Percentiles rank a stretch among this genome's conserved stretches.
Evolutionary conservation across 2,797 vertebrate genomes (phyloP).

Genomic region (Chanos chanos): DNA sequence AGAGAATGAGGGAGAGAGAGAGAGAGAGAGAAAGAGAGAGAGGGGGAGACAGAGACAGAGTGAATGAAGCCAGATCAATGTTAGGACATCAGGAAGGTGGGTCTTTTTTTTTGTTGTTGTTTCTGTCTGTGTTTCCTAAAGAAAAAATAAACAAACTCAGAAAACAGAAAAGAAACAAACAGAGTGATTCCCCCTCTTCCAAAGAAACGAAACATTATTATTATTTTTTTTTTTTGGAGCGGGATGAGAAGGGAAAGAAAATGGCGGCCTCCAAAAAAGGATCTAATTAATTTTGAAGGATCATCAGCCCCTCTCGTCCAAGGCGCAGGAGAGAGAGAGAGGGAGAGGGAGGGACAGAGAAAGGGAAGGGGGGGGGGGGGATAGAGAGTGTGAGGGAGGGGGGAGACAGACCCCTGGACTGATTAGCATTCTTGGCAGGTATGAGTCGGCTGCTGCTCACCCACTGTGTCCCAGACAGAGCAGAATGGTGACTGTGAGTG

Average conservation of each 20-base stretch:
- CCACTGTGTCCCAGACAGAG: constrained; percentile 93
- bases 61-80: constrained; percentile 65
- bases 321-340: constrained; percentile 74
- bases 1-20: constrained; percentile 64
- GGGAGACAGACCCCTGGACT: constrained; percentile 87
- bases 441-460: constrained; percentile 96
- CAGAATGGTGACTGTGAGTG: constrained; percentile 80
- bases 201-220: constrained; percentile 48
- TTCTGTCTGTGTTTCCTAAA: too few relatives aligned
- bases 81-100: constrained; percentile 11
- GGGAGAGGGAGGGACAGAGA: constrained; percentile 10
- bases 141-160: constrained; percentile 64
- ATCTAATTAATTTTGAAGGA: constrained; percentile 99
- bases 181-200: constrained; percentile 32
- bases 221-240: constrained; percentile 48
- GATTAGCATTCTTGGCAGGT: constrained; percentile 99
- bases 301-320: constrained; percentile 94
- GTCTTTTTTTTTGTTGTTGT: constrained; percentile 26
- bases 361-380: constrained; percentile 77
- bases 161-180: constrained; percentile 59
- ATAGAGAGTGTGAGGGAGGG: constrained; percentile 60
- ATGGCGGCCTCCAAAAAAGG: constrained; percentile 76
- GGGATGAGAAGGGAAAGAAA: constrained; percentile 65
- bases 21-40: constrained; percentile 72
- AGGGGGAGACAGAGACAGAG: constrained; percentile 48